Evolutionary conservation across 2,113 vertebrate species (phyloP), one percentile per base, ranked within the genome.

Genomic region (Brachirus orientalis): DNA sequence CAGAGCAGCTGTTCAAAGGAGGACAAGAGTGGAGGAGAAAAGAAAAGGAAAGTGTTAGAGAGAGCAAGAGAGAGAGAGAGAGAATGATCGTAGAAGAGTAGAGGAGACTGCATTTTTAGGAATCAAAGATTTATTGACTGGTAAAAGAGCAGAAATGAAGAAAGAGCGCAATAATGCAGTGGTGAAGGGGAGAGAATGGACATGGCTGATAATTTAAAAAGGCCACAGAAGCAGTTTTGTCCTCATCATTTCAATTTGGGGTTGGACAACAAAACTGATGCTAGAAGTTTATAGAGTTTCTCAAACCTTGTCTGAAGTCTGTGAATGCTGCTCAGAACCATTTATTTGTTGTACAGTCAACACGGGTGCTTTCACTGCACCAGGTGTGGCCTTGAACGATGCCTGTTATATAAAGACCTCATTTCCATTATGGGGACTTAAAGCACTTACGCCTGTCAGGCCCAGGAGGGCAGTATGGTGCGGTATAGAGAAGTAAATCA

Each of bases 1-100:
- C 69, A 85, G 74, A 87, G 77, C 89, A 91, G 89, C 87, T 90
- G 89, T 88, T 92, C 71, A 86, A 79, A 89, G 71, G 80, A 73
- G 71, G 72, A 88, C 69, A 81, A 74, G 72, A 68, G 57, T 50
- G 63, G 70, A 80, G 70, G 70, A 67, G 60, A 67, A 63, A 71
- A 77, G 62, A 71, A 56, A 60, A 46, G 51, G 79, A 69, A 60
- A 22, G 56, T 59, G 62, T 47, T 62, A 22, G 50, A 67, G 55
- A 22, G 50, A 67, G 55, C 55, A 38, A n/a, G 3, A n/a, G 43
- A 4, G 50, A 51, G 22, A 63, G 38, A 44, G 60, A 53, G 28
- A 50, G 58, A 66, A 71, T 59, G 41, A 74, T 76, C 72, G 55
- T n/a, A 50, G 74, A 86, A 73, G 69, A 75, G 48, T 13, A 43